Evolutionary conservation across 2,888 invertebrate genomes (phyloP).

Genomic region (Mythimna vitellina): DNA sequence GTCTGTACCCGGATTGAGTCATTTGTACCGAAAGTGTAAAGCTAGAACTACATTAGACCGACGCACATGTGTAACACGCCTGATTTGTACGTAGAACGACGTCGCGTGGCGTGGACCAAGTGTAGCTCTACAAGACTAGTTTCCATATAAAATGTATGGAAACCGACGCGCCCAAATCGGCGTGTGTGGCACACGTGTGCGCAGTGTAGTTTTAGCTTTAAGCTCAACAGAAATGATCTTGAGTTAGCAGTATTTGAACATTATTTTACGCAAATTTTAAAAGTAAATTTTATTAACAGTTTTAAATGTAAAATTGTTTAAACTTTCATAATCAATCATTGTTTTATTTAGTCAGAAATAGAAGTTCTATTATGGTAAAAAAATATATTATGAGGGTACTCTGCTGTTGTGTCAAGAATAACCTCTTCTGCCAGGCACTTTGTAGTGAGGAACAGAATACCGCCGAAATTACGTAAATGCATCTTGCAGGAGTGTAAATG

Average conservation of each 20-base stretch:
- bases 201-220: no score
- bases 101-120: no score
- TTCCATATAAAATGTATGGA: no score
- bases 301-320: constrained; percentile 6
- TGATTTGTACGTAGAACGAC: no score
- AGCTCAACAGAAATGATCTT: constrained; percentile 11
- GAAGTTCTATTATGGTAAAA: constrained; percentile 10
- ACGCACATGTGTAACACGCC: no score
- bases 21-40: no score
- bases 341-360: constrained; percentile 6
- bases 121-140: no score
- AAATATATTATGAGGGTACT: neutral
- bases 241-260: constrained; percentile 28
- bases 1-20: no score
- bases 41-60: no score
- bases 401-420: neutral
- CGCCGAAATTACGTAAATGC: neutral
- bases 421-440: constrained; percentile 5
- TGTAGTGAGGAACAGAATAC: neutral
- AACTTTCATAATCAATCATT: neutral
- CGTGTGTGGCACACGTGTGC: no score
- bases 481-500: constrained; percentile 4
- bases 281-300: constrained; percentile 3
- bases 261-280: constrained; percentile 11
- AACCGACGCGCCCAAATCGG: no score